Base-by-base conservation (phyloP, 2,113 vertebrate genomes). In the Callospermophilus lateralis region DNA sequence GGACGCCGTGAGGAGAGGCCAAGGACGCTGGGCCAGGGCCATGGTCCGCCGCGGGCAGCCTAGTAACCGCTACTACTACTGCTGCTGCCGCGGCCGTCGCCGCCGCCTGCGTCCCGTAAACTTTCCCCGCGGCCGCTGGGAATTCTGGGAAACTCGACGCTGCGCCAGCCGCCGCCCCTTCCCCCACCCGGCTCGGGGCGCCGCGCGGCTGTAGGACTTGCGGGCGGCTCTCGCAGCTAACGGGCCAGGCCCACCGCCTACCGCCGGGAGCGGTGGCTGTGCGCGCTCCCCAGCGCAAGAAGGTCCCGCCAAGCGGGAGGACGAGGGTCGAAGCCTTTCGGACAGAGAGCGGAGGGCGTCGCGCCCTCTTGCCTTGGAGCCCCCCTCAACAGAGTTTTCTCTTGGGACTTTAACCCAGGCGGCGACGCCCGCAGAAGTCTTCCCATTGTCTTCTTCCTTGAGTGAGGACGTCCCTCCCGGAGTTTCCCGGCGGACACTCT, bases 91-190 rank as follows among this genome's bases (percentile, higher is more conserved):
- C 89, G 5, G 65, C 95, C 61, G 37, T 76, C 45, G 67, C 81
- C 53, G 80, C 95, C 96, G 92, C 96, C 95, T 73, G 84, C 95
- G 84, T 95, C 93, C 93, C 11, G 96, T 92, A 93, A 95, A 95
- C 95, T 97, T 96, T 97, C 97, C 95, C 96, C 37, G 88, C 93
- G 78, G 84, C 96, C 97, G 97, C 97, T 83, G 96, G 97, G 97
- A 30, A 96, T 97, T 97, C 96, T 97, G 98, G 98, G 98, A 97
- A 93, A 45, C 68, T 68, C 88, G 90, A 90, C 96, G 95, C 97
- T 0, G 80, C 90, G 67, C 93, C 3, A 34, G 70, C 83, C 84
- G 37, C 91, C 24, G 16, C 93, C 93, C 70, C 80, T 34, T 61
- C 84, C 30, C 79, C 83, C n/a, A 42, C 39, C 17, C 19, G 0